Base-by-base conservation (phyloP, 2,113 vertebrate species). In the Oxyura jamaicensis region DNA sequence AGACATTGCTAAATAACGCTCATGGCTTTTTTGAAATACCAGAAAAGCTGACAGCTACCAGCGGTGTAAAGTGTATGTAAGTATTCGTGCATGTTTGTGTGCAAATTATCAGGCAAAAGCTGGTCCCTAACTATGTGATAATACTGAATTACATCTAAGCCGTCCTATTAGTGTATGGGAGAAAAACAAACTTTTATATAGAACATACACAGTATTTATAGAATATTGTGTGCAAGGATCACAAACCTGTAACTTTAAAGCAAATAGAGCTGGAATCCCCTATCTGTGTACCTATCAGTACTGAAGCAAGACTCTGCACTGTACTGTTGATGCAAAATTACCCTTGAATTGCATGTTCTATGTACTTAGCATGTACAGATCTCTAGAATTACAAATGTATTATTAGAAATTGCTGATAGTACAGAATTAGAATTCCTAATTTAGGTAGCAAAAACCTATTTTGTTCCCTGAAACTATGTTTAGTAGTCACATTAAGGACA, bases 81-180 rank as follows among this genome's bases (percentile, higher is more conserved):
- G 20, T 39, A 36, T 11, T 4, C 0, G 2, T 26, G 31, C 23
- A 35, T 36, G 25, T 48, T 5, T 8, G 52, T 35, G 60, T n/a
- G 21, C 59, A 55, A 82, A 59, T n/a, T 72, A 48, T 21, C 58
- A 87, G 31, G 16, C 69, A 83, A 59, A 59, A 78, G 28, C 36
- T 69, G 81, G 35, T 39, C 69, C n/a, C 87, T 52, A 72, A 18
- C 11, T 12, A 4, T 23, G 28, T 26, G 60, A 11, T 48, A 60
- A 53, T n/a, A 52, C 0, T 18, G 41, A 84, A n/a, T 60, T 68
- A 29, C n/a, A 63, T 31, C 21, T 76, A 69, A 82, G 59, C 15
- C 44, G 39, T 33, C 46, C 35, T 85, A n/a, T 22, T 58, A 3
- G 2, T 79, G 19, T 50, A 17, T 33, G 74, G 53, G 33, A 78